Evolutionary conservation across 2,888 invertebrate genomes (phyloP), one percentile per base, ranked within the genome.

Genomic region (Chrysina gloriosa): DNA sequence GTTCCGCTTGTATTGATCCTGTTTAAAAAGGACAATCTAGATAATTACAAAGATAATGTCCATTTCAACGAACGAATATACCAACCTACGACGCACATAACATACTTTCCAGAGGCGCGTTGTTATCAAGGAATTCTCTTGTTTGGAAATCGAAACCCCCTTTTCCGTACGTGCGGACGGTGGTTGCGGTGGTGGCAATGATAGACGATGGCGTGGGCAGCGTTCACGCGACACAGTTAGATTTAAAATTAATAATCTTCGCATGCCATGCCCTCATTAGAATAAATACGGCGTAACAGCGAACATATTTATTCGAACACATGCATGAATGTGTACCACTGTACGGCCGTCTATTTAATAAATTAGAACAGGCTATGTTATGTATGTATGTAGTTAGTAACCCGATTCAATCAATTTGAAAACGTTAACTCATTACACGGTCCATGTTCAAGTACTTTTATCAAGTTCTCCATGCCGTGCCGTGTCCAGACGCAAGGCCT

Each of bases 201-300:
- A 52, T 31, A 52, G 31, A 52, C 31, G 31, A 19, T 31, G 27
- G 27, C 50, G 27, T 16, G 50, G 27, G 50, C 29, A 21, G 27
- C 31, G 31, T 42, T 58, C 27, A 58, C 58, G 29, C 42, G 58
- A 61, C 58, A 42, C 58, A 42, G 56, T 36, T 56, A 39, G 58
- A 61, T 61, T 61, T 61, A 61, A 61, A 61, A 45, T 61, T 61
- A 61, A 61, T 61, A 61, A 61, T 61, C 58, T 61, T 61, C 42
- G 58, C 58, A 61, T 42, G 58, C 58, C 29, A 45, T 27, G 58
- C 16, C 58, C 58, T 45, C 58, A 61, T 61, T 61, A 61, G 58
- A 61, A 61, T 61, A 61, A 61, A 61, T 61, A 16, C 42, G 25
- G 42, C 42, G 45, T 42, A 61, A 61, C 27, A 61, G 27, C 25